Evolutionary conservation across 2,888 invertebrate genomes (phyloP), one percentile per base, ranked within the genome.

Genomic region (Ennomos erosarius): DNA sequence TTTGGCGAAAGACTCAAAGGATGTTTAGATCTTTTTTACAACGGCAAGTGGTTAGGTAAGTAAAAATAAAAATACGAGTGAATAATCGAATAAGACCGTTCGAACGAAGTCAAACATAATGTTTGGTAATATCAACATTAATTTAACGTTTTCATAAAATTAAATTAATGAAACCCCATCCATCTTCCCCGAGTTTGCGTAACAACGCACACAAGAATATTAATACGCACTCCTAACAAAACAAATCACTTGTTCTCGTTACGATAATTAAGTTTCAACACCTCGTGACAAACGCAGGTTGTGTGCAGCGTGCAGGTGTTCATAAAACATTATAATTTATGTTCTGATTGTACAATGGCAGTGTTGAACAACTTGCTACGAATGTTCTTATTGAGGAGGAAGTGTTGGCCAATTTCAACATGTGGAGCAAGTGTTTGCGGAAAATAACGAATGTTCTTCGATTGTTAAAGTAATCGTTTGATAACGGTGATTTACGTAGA

Each of bases 261-360:
- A 49, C 40, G 35, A 52, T 63, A 64, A 66, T 63, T 59, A 62
- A 56, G 61, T 68, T 66, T 53, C 61, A 65, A 64, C 66, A 68
- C 40, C 36, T 51, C 56, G 55, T 63, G 66, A 66, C 68, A 64
- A 64, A 62, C 61, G 63, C 50, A 43, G 10, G 13, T 10, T 38
- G 12, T 26, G 13, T 35, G 59, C 67, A 68, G 64, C 65, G 68
- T 38, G 51, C 59, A 11, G 35, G 34, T 35, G 58, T 49, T 47
- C 46, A 38, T 58, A 63, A 64, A 64, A 53, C 65, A 68, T 57
- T 50, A 65, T 68, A 62, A 68, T 58, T 68, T 62, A 65, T 47
- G 63, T 65, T 65, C 58, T 44, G 16, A 44, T 62, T 59, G 33
- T 43, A 58, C 62, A 62, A 59, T 51, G 48, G 61, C 33, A 11